Evolutionary conservation across 2,113 vertebrate species (phyloP).

Genomic region (Orthonyx spaldingii): DNA sequence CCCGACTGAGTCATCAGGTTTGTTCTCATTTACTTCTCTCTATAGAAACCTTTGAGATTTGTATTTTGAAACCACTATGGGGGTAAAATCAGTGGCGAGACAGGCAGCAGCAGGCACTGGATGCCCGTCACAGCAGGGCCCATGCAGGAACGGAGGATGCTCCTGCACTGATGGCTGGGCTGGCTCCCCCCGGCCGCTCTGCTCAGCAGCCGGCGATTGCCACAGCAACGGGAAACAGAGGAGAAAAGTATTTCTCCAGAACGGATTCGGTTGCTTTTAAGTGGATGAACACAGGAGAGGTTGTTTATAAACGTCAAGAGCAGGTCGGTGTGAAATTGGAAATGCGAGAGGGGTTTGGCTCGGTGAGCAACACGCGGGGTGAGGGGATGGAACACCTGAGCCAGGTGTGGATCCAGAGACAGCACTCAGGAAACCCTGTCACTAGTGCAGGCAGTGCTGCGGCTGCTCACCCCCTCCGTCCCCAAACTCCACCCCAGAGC

Average conservation of each 20-base stretch:
- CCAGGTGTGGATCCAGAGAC: not conserved
- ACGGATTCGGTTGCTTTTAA: not conserved
- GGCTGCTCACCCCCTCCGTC: not conserved
- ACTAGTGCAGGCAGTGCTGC: rapidly evolving
- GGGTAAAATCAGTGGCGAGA: not conserved
- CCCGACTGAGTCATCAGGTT: not conserved
- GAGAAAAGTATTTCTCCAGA: not conserved
- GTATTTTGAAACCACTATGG: rapidly evolving
- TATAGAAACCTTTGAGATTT: not conserved
- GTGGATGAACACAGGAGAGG: slow-evolving; percentile 28
- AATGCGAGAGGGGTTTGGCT: not conserved
- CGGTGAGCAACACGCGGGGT: rapidly evolving
- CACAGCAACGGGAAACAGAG: not conserved
- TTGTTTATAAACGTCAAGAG: slow-evolving; percentile 32
- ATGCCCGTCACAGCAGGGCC: not conserved
- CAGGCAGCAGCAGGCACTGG: not conserved
- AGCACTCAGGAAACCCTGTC: not conserved
- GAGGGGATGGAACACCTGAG: not conserved
- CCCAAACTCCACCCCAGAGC: rapidly evolving
- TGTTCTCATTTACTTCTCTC: not conserved
- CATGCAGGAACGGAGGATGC: not conserved
- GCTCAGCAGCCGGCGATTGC: not conserved
- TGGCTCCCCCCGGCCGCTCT: not conserved
- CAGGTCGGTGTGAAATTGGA: slow-evolving; percentile 66
- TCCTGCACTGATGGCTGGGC: rapidly evolving